phyloP scores from a whole-genome alignment of 2,888 invertebrate genomes.

The Drosophila macrothrix region DNA sequence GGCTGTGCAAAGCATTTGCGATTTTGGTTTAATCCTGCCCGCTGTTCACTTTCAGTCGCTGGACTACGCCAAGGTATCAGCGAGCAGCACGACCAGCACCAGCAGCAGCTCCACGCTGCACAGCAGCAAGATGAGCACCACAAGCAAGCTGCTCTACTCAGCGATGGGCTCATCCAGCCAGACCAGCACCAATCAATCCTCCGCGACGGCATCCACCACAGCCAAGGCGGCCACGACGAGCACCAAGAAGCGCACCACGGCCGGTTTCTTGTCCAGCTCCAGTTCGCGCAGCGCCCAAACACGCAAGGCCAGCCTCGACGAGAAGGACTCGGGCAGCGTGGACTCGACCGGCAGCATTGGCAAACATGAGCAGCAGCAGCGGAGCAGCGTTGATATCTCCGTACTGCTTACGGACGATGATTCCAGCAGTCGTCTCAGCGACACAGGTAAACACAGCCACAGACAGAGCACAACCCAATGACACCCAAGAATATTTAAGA shows the following conservation, averaged over 20 bases:
- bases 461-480: not conserved
- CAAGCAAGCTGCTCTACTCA: slow-evolving; percentile 61
- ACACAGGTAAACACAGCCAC: slow-evolving; percentile 76
- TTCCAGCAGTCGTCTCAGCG: slow-evolving; percentile 83
- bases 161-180: slow-evolving; percentile 44
- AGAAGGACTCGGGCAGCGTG: slow-evolving; percentile 80
- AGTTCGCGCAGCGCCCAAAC: slow-evolving; percentile 61
- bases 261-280: slow-evolving; percentile 44
- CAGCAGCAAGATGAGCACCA: slow-evolving; percentile 58
- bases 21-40: slow-evolving; percentile 82
- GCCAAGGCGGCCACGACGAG: slow-evolving; percentile 26
- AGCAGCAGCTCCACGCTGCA: slow-evolving; percentile 75
- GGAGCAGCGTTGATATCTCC: slow-evolving; percentile 83
- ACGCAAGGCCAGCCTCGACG: slow-evolving; percentile 81
- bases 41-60: slow-evolving; percentile 84
- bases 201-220: slow-evolving; percentile 36
- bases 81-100: slow-evolving; percentile 76
- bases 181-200: slow-evolving; percentile 5
- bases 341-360: slow-evolving; percentile 67
- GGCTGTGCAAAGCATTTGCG: slow-evolving; percentile 82
- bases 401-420: slow-evolving; percentile 84
- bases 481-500: too few relatives aligned
- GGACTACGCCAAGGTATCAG: slow-evolving; percentile 82
- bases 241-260: slow-evolving; percentile 64
- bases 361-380: slow-evolving; percentile 77